Evolutionary conservation across 2,113 vertebrate species (phyloP).

Genomic region (Entomyzon cyanotis): DNA sequence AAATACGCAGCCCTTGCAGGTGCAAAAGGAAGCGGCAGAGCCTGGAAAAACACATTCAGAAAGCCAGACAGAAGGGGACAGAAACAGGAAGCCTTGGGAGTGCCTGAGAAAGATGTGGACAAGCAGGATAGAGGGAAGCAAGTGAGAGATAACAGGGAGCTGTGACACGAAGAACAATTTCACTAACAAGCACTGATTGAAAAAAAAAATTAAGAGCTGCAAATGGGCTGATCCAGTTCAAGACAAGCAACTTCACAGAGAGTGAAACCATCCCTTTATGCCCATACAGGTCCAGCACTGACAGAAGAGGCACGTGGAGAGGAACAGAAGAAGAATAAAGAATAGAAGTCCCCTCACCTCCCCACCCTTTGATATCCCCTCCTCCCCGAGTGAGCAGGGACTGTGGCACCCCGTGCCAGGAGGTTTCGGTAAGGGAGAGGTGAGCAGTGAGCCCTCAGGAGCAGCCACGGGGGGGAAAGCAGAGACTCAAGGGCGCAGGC

Average conservation of each 20-base stretch:
- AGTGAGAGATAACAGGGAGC: not conserved
- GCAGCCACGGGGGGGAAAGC: not conserved
- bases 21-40: not conserved
- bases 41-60: not conserved
- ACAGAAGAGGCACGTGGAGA: not conserved
- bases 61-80: not conserved
- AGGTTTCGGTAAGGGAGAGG: not conserved
- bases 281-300: not conserved
- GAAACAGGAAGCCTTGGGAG: not conserved
- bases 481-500: not conserved
- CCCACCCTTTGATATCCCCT: not conserved
- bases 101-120: not conserved
- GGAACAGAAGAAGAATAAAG: not conserved
- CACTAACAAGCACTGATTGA: not conserved
- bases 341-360: not conserved
- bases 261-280: not conserved
- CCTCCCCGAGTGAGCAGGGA: accelerated
- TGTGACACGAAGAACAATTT: not conserved
- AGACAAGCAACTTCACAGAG: not conserved
- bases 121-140: not conserved
- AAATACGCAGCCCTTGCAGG: not conserved
- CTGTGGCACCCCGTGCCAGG: not conserved
- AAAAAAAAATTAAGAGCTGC: not conserved
- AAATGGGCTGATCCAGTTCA: not conserved
- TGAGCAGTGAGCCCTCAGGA: not conserved